Conservation (phyloP, 2,113 vertebrate species). For the Dasypus novemcinctus region DNA sequence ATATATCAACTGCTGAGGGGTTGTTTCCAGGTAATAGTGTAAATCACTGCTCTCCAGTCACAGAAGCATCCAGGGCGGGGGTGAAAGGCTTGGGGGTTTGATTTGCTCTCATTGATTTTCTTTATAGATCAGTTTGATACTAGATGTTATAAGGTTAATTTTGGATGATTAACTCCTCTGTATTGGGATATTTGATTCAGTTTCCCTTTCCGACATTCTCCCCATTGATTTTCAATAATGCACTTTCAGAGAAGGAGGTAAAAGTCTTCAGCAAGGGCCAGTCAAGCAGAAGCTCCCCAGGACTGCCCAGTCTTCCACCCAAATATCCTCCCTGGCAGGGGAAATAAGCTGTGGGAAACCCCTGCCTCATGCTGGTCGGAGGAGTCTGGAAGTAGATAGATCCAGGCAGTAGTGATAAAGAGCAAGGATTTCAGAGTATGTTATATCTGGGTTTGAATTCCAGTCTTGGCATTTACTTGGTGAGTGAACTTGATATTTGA, state of each 20-base stretch:
- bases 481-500: neutral
- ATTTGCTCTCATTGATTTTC: constrained; percentile 81
- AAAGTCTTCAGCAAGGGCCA: constrained; percentile 76
- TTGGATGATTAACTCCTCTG: constrained; percentile 86
- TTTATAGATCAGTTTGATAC: constrained; percentile 82
- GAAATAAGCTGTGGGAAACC: neutral
- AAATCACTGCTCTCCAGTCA: constrained; percentile 48
- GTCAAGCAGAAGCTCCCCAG: constrained; percentile 48
- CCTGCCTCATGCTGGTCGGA: neutral
- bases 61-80: neutral
- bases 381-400: neutral
- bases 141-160: constrained; percentile 87
- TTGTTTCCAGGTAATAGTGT: constrained; percentile 35
- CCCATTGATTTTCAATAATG: constrained; percentile 86
- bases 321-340: neutral
- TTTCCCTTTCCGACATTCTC: constrained; percentile 84
- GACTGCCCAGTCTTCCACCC: neutral
- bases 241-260: constrained; percentile 79
- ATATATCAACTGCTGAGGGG: constrained; percentile 33
- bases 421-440: neutral
- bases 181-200: constrained; percentile 87
- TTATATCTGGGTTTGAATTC: neutral
- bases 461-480: neutral
- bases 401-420: accelerated
- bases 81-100: constrained; percentile 26